These are phyloP conservation scores for Turnix velox DNA, from an alignment of 2,113 vertebrate genomes.

Conservation along the genomic window DNA sequence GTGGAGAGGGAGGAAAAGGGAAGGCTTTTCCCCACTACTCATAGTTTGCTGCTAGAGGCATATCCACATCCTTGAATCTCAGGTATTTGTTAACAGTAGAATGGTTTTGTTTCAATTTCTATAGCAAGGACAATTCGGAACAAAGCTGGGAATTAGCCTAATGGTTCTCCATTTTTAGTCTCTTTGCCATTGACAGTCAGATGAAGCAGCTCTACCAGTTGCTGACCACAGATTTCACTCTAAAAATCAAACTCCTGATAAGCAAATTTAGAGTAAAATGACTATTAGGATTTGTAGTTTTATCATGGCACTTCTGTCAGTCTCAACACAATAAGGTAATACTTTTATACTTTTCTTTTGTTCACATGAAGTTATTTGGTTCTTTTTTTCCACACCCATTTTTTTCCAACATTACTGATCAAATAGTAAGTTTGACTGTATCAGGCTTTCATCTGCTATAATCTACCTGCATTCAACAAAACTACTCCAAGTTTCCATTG, in stretches of 20 bases:
- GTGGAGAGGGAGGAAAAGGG: background rate
- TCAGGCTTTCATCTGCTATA: background rate
- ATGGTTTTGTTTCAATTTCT: background rate
- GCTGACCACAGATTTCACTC: background rate
- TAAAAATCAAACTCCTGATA: background rate
- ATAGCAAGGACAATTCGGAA: background rate
- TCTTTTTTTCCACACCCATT: accelerated
- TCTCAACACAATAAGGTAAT: background rate
- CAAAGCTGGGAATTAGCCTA: background rate
- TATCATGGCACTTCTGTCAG: background rate
- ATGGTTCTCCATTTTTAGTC: background rate
- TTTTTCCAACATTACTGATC: background rate
- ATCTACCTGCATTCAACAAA: background rate
- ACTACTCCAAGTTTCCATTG: background rate
- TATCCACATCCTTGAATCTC: background rate
- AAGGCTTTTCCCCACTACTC: background rate
- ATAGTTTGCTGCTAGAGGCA: background rate
- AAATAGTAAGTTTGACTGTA: background rate
- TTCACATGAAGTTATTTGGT: background rate
- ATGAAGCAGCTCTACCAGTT: background rate
- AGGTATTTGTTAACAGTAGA: background rate
- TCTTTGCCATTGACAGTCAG: background rate
- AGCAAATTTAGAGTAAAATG: background rate
- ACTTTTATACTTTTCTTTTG: background rate
- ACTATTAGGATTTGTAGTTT: background rate